Evolutionary conservation across 2,888 invertebrate genomes (phyloP).

Genomic region (Apotomis turbidana): DNA sequence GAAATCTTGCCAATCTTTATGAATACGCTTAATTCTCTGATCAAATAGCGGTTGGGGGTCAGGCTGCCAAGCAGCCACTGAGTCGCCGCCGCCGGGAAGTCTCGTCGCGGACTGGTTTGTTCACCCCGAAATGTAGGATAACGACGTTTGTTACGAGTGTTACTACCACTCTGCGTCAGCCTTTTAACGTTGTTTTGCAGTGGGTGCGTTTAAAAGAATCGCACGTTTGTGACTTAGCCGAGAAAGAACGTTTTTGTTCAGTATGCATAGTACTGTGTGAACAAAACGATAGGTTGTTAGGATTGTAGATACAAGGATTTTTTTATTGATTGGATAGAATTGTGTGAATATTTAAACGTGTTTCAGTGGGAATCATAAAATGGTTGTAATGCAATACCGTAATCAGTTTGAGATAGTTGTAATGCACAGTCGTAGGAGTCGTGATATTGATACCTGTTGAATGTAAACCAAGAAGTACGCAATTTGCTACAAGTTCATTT

Average conservation of each 20-base stretch:
- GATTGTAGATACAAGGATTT: not conserved
- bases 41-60: constrained; percentile 60
- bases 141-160: constrained; percentile 76
- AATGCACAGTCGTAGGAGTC: not conserved
- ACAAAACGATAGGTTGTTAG: not conserved
- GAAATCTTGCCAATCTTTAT: constrained; percentile 39
- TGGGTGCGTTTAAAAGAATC: constrained; percentile 69
- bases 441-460: constrained; percentile 58
- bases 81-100: constrained; percentile 67
- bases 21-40: constrained; percentile 50
- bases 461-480: constrained; percentile 52
- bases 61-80: constrained; percentile 35
- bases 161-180: constrained; percentile 64
- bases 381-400: too few species aligned
- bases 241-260: constrained; percentile 11
- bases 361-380: too few species aligned
- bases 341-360: too few species aligned
- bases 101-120: constrained; percentile 65
- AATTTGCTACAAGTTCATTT: constrained; percentile 60
- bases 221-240: constrained; percentile 56
- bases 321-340: not conserved
- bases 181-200: constrained; percentile 64
- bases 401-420: not conserved
- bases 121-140: constrained; percentile 78
- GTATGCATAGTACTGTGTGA: not conserved